phyloP scores from a whole-genome alignment of 2,888 invertebrate species.

The Cataglyphis cursor region DNA sequence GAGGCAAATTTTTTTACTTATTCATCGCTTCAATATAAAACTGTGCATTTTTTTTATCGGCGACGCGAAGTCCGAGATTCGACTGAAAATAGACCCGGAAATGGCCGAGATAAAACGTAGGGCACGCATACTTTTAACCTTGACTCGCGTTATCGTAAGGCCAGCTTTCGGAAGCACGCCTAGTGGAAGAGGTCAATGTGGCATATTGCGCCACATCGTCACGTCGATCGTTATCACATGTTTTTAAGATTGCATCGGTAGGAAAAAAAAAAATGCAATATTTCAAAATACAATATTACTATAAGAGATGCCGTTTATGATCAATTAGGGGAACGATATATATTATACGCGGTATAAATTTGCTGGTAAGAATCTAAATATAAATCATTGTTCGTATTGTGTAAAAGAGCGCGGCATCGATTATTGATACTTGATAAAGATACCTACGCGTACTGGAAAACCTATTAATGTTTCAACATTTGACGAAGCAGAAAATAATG shows the following conservation, averaged over 20 bases:
- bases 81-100: constrained; percentile 64
- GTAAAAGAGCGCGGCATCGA: background rate
- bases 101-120: constrained; percentile 53
- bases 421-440: background rate
- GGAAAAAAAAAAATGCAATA: background rate
- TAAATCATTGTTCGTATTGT: background rate
- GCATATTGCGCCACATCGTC: constrained; percentile 17
- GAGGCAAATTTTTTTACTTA: background rate
- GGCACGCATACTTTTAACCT: constrained; percentile 53
- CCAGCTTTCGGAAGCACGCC: constrained; percentile 58
- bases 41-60: constrained; percentile 4
- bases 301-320: background rate
- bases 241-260: background rate
- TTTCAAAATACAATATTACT: background rate
- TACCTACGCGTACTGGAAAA: background rate
- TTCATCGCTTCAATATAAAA: constrained; percentile 28
- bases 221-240: background rate
- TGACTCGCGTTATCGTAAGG: constrained; percentile 67
- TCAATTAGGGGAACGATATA: background rate
- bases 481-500: background rate
- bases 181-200: constrained; percentile 26
- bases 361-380: background rate
- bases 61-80: background rate
- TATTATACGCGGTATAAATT: background rate
- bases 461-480: background rate